A percentile compares a stretch with the other conserved stretches of the same genome.
Conservation (phyloP, 2,113 vertebrate genomes). For the Phaethornis superciliosus region DNA sequence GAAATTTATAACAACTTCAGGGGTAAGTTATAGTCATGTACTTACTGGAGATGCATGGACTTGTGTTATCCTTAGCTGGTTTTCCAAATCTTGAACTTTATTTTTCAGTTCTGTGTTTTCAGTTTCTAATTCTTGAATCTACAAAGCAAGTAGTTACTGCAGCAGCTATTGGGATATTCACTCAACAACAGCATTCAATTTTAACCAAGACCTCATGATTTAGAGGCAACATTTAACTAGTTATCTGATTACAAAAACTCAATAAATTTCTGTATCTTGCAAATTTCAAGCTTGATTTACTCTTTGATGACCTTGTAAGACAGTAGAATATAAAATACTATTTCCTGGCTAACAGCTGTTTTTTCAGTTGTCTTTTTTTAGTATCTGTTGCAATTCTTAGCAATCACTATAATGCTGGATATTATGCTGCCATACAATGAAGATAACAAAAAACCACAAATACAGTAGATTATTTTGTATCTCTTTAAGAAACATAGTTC, state of each 20-base stretch:
- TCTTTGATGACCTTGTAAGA: not conserved
- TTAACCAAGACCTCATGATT: not conserved
- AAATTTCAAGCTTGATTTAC: not conserved
- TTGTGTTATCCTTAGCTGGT: conserved; percentile 88
- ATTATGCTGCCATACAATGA: not conserved
- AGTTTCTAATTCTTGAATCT: conserved; percentile 98
- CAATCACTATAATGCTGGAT: not conserved
- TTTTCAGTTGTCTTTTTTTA: not conserved
- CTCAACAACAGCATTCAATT: not conserved
- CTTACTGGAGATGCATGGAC: conserved; percentile 86
- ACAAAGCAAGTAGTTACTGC: conserved; percentile 65
- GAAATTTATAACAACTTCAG: not conserved
- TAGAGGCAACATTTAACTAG: not conserved
- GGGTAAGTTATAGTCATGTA: not conserved
- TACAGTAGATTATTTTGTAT: not conserved
- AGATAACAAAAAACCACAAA: not conserved
- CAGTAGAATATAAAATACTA: not conserved
- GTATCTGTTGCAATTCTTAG: not conserved
- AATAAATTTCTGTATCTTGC: not conserved
- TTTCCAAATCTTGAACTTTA: conserved; percentile 93
- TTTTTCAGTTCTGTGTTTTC: conserved; percentile 95
- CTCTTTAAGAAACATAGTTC: not conserved
- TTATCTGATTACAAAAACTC: not conserved
- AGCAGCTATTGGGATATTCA: not conserved
- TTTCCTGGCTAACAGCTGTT: not conserved